phyloP scores from a whole-genome alignment of 2,113 vertebrate species.

The Chroicocephalus ridibundus region DNA sequence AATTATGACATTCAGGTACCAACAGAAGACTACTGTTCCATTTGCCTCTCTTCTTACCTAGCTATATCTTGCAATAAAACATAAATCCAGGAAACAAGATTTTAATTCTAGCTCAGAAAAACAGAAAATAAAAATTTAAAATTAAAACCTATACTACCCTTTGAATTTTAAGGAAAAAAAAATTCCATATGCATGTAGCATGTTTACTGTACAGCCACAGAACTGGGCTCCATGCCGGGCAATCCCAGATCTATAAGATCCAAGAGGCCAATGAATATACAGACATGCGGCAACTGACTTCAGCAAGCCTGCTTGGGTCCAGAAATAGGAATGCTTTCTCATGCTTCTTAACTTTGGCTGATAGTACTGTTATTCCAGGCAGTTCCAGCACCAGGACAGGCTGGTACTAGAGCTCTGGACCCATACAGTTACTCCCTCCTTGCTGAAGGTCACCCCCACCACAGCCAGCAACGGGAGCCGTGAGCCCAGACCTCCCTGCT shows the following conservation, averaged over 20 bases:
- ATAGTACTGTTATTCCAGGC: neutral
- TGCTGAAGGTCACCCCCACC: neutral
- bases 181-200: neutral
- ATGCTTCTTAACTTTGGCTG: neutral
- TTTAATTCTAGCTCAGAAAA: neutral
- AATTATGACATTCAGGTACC: neutral
- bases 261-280: neutral
- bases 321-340: neutral
- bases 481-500: rapidly evolving
- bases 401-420: neutral
- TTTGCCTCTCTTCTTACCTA: neutral
- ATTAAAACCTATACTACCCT: neutral
- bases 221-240: neutral
- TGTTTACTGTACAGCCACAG: neutral
- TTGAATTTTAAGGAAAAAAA: neutral
- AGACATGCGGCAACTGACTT: neutral
- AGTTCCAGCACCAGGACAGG: neutral
- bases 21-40: neutral
- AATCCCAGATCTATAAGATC: neutral
- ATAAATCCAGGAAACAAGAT: neutral
- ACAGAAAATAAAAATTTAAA: neutral
- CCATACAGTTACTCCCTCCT: neutral
- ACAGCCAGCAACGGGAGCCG: rapidly evolving
- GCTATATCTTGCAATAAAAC: neutral
- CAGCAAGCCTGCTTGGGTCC: neutral